Conservation (phyloP, 1,140 invertebrate species). For the Conus betulinus region DNA sequence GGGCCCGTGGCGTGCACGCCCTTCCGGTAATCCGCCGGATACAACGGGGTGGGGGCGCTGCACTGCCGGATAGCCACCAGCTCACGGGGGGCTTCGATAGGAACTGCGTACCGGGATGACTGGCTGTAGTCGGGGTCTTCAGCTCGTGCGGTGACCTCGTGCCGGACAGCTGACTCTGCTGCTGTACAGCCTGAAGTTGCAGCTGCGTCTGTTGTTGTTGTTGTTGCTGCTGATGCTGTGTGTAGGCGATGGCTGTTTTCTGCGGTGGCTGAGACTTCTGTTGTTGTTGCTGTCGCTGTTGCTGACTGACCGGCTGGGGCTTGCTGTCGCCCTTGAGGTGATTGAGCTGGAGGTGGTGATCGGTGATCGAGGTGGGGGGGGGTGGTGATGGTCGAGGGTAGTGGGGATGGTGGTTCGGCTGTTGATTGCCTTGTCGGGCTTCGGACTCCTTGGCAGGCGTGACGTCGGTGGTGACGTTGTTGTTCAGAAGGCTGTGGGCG, state of each 20-base stretch:
- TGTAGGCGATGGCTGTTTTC: conserved; percentile 30
- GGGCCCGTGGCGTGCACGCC: background rate
- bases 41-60: conserved; percentile 32
- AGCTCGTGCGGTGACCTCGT: background rate
- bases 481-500: conserved; percentile 30
- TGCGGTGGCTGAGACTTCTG: background rate
- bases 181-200: background rate
- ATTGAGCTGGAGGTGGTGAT: background rate
- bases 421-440: conserved; percentile 27
- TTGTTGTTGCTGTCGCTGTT: conserved; percentile 31
- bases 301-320: too few species aligned
- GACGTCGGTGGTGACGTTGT: background rate
- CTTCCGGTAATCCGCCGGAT: background rate
- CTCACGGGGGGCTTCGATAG: conserved; percentile 23
- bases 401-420: conserved; percentile 34
- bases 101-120: background rate
- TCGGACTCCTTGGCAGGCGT: background rate
- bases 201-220: background rate
- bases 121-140: background rate
- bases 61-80: conserved; percentile 19
- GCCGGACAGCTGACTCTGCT: background rate
- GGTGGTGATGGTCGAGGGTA: conserved; percentile 25
- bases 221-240: background rate
- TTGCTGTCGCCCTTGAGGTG: too few species aligned
- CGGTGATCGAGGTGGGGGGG: conserved; percentile 17